Conservation (phyloP, 2,113 vertebrate genomes). For the Macrotus californicus region DNA sequence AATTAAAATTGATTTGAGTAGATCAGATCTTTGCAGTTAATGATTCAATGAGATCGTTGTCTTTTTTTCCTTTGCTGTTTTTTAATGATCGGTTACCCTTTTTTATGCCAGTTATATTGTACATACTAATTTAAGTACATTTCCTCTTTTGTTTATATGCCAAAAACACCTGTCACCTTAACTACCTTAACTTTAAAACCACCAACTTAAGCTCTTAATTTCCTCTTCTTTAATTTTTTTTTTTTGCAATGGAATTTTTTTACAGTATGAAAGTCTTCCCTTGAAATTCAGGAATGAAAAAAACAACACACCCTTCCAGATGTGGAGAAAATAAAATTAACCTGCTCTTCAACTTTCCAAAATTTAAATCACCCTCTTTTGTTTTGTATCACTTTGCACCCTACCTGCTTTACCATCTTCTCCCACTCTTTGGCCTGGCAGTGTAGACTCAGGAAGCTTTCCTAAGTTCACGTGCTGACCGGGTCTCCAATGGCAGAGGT, state of each 20-base stretch:
- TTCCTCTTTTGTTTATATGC: not conserved
- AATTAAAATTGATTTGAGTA: slow-evolving; percentile 25
- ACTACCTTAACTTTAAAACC: not conserved
- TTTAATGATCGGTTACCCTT: not conserved
- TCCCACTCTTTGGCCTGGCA: not conserved
- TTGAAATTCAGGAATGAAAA: slow-evolving; percentile 56
- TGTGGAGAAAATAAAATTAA: slow-evolving; percentile 26
- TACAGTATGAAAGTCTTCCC: slow-evolving; percentile 13
- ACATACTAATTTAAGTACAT: not conserved
- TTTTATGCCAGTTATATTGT: not conserved
- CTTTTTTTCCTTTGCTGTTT: not conserved
- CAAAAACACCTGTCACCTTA: not conserved
- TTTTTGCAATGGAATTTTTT: not conserved
- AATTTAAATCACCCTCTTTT: slow-evolving; percentile 10
- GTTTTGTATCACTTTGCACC: not conserved
- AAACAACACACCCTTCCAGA: slow-evolving; percentile 52
- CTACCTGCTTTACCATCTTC: not conserved
- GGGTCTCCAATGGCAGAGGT: no score
- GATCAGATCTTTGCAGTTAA: not conserved
- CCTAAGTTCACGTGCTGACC: not conserved
- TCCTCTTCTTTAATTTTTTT: not conserved
- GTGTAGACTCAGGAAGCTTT: not conserved
- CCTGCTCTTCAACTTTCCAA: slow-evolving; percentile 22
- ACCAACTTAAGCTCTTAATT: not conserved
- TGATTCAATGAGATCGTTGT: not conserved